phyloP scores from a whole-genome alignment of 2,888 invertebrate genomes.

The Willowsia nigromaculata region DNA sequence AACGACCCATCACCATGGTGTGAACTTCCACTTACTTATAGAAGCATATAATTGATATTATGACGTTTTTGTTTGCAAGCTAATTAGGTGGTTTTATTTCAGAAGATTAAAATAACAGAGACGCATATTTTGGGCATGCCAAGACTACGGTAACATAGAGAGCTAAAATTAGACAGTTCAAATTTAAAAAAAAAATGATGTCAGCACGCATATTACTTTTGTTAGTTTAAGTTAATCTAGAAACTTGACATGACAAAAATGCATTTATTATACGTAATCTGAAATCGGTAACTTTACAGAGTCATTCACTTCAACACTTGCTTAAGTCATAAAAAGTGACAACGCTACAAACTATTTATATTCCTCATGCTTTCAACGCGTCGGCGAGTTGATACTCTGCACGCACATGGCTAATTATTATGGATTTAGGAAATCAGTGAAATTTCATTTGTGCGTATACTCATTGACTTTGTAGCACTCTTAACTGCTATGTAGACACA shows the following conservation, averaged over 20 bases:
- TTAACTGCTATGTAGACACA: no score
- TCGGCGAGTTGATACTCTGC: no score
- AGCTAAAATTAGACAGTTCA: not conserved
- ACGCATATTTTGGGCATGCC: not conserved
- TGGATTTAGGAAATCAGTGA: slow-evolving; percentile 44
- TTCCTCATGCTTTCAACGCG: no score
- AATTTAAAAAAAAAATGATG: not conserved
- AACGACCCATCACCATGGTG: not conserved
- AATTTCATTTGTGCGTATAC: not conserved
- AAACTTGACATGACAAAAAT: not conserved
- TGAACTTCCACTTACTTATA: not conserved
- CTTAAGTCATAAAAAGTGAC: no score
- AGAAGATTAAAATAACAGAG: not conserved
- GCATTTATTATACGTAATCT: no score
- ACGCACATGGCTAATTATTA: not conserved
- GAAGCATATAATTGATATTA: not conserved
- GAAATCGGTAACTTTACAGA: no score
- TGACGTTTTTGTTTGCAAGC: not conserved
- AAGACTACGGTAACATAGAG: not conserved
- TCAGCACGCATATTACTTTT: not conserved
- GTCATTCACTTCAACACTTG: no score
- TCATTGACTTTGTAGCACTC: not conserved
- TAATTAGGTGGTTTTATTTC: not conserved
- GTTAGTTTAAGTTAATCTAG: no score
- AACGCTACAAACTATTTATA: no score